Percentiles rank a stretch among this genome's conserved stretches.
phyloP scores from a whole-genome alignment of 2,797 vertebrate species.

The Amblyraja radiata region DNA sequence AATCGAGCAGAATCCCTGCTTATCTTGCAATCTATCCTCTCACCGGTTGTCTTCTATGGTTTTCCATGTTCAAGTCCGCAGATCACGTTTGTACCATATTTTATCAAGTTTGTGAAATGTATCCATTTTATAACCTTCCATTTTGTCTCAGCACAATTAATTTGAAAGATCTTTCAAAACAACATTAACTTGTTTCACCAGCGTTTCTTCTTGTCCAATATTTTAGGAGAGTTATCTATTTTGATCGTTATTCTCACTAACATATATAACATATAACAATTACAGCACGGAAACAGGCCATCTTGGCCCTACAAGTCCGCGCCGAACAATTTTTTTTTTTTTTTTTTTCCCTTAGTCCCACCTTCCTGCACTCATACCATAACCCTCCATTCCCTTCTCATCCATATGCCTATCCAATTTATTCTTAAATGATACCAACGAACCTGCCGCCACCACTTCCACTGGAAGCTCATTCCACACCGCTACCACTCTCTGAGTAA shows the following conservation, averaged over 20 bases:
- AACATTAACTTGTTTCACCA: not conserved
- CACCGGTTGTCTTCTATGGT: not conserved
- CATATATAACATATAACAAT: too few relatives aligned
- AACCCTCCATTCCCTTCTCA: too few relatives aligned
- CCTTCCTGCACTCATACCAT: too few relatives aligned
- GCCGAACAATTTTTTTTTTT: too few relatives aligned
- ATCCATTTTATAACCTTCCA: not conserved
- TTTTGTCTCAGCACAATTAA: not conserved
- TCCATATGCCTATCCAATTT: too few relatives aligned
- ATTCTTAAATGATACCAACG: too few relatives aligned
- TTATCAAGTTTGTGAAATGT: not conserved
- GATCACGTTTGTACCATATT: not conserved
- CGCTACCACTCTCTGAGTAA: too few relatives aligned
- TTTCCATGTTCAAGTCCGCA: not conserved
- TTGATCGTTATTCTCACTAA: slow-evolving; percentile 29
- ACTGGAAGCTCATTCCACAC: too few relatives aligned
- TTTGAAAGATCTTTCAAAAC: not conserved
- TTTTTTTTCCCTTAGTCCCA: too few relatives aligned
- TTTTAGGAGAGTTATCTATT: slow-evolving; percentile 14
- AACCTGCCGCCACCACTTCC: too few relatives aligned
- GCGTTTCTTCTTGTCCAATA: not conserved
- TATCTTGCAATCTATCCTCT: not conserved
- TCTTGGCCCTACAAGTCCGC: too few relatives aligned
- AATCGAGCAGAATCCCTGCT: not conserved
- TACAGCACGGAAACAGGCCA: too few relatives aligned